Evolutionary conservation across 1,140 invertebrate genomes (phyloP).

Genomic region (Leucophenga varia): DNA sequence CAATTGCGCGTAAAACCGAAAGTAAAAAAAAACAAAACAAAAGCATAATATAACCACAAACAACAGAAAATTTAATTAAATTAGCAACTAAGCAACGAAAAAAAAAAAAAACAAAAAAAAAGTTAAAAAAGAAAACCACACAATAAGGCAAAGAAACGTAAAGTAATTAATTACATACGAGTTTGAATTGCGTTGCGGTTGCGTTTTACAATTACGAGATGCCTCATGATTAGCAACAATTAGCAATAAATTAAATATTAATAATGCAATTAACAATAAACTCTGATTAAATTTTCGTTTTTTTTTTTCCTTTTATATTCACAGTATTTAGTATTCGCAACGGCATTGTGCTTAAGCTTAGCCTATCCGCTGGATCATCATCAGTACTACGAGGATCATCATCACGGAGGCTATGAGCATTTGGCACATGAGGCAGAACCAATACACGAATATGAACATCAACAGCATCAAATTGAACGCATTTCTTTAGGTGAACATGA

Average conservation of each 20-base stretch:
- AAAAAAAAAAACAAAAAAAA: conserved; percentile 10
- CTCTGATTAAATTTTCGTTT: neutral
- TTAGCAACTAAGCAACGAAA: conserved; percentile 8
- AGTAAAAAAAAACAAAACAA: conserved; percentile 16
- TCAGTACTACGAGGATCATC: conserved; percentile 39
- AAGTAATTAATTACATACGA: no score
- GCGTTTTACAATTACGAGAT: conserved; percentile 16
- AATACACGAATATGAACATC: conserved; percentile 39
- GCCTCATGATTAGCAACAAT: no score
- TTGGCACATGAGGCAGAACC: conserved; percentile 33
- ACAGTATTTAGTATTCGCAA: conserved; percentile 53
- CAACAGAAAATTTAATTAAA: conserved; percentile 30
- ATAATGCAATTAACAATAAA: conserved; percentile 30
- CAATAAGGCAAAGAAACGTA: no score
- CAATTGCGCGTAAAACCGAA: no score
- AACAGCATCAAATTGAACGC: conserved; percentile 44
- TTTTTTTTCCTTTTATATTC: conserved; percentile 9
- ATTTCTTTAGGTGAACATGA: conserved; percentile 46
- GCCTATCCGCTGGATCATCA: conserved; percentile 52
- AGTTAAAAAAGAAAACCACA: no score
- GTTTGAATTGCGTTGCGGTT: neutral
- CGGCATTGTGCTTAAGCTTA: conserved; percentile 44
- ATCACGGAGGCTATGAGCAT: conserved; percentile 41
- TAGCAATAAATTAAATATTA: conserved; percentile 21
- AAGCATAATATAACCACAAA: conserved; percentile 24